Evolutionary conservation across 2,888 invertebrate genomes (phyloP), one percentile per base, ranked within the genome.

Genomic region (Cheilosia impressa): DNA sequence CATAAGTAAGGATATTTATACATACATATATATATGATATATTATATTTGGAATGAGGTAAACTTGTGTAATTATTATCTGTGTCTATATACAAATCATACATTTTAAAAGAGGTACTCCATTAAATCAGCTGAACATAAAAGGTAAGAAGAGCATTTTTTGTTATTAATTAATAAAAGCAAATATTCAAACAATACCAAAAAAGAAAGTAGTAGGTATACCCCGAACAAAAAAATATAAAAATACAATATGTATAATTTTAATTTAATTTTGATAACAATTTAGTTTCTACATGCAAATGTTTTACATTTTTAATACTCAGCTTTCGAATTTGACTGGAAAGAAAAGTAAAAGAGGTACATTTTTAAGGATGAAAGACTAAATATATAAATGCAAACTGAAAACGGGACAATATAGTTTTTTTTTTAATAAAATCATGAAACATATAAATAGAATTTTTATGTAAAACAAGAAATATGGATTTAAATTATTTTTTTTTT

Each of bases 81-180:
- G 85, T 85, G 85, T 80, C 85, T 85, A 85, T 80, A 85, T 81
- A 85, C 81, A 85, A 76, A 69, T 66, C 63, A 71, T 79, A 72
- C 50, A 57, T 15, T 58, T 71, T 13, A 79, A 71, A 53, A 62
- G 34, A 77, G 55, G 57, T 62, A 41, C 57, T 78, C 63, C 73
- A 57, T 43, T 77, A 38, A 68, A 58, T 63, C 41, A 63, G 43
- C 34, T 27, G 47, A 53, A 60, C 38, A 38, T 13, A 13, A 31
- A 62, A 72, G 53, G 52, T 68, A 45, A 57, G 38, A 45, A 27
- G n/a, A 15, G 9, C 24, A 17, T 38, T 63, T 45, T 63, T 22
- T 50, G 15, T 63, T 62, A 13, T 47, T 50, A 10, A 50, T 65
- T 52, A 5, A 31, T 47, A 31, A 50, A 50, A 22, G 13, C 4